Base-by-base conservation (phyloP, 1,140 invertebrate species). In the Drosophila tristis region DNA sequence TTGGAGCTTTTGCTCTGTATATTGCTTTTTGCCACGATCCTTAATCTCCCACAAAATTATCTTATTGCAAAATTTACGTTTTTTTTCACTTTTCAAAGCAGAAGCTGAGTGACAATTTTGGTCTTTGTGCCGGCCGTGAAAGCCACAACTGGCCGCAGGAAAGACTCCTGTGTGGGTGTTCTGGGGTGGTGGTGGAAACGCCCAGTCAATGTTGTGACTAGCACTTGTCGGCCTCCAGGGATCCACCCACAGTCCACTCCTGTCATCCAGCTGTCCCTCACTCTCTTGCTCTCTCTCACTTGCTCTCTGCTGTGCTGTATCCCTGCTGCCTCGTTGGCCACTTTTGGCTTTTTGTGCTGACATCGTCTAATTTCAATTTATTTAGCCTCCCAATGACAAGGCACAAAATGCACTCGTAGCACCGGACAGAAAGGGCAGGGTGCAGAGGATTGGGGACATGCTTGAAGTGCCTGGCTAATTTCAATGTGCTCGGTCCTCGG, bases 301-400 rank as follows among this genome's bases (percentile, higher is more conserved):
- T 26, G 15, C 61, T 42, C 20, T 15, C 42, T 43, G 2, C 42
- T n/a, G 8, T 43, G 42, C 11, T 29, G 25, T 2, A 48, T 66
- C 26, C 23, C 13, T 29, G 9, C 44, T 45, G 45, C 45, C 71
- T 53, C 31, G 55, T 73, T 68, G 60, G 35, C 55, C 56, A 7
- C 29, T 29, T 20, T 31, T 50, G 39, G 59, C 44, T 67, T 81
- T 85, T 87, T 87, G 68, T 87, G 82, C 84, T 87, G 82, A 89
- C 82, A 78, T 75, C 66, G 78, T 79, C 78, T 87, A 82, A 89
- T 87, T 87, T 87, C 82, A 86, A 86, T 87, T 86, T 87, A 87
- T 87, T 86, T 75, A 78, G 81, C 82, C 85, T 56, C 49, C 79
- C 61, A 80, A 87, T 85, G 81, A 85, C 81, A 75, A 75, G 74